Conservation (phyloP, 2,113 vertebrate genomes). For the Sciurus niger region DNA sequence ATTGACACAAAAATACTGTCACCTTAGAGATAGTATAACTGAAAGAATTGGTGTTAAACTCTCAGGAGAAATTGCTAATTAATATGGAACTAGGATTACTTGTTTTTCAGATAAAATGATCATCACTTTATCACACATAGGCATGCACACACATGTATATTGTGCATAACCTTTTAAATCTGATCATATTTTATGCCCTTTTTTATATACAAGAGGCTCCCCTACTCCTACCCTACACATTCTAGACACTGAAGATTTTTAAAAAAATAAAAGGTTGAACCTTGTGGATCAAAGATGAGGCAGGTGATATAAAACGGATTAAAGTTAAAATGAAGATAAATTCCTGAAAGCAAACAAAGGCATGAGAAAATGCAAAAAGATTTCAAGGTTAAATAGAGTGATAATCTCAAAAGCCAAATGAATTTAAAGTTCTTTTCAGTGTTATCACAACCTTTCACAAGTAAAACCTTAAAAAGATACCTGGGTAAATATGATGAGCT, state of each 20-base stretch:
- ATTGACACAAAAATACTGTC: slow-evolving; percentile 67
- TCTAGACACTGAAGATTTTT: slow-evolving; percentile 58
- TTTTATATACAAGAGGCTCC: slow-evolving; percentile 62
- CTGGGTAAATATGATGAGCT: slow-evolving; percentile 26
- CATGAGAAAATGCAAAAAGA: slow-evolving; percentile 80
- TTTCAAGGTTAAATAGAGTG: slow-evolving; percentile 83
- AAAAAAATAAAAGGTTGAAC: slow-evolving; percentile 56
- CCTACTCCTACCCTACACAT: background rate
- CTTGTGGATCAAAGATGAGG: slow-evolving; percentile 81
- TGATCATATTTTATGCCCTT: slow-evolving; percentile 29
- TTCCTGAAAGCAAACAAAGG: slow-evolving; percentile 84
- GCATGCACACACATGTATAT: background rate
- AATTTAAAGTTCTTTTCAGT: slow-evolving; percentile 75
- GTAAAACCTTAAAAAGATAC: slow-evolving; percentile 56
- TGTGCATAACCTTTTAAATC: slow-evolving; percentile 48
- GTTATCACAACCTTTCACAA: slow-evolving; percentile 66
- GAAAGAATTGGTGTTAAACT: slow-evolving; percentile 39
- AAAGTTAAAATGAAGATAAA: slow-evolving; percentile 84
- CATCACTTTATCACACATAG: slow-evolving; percentile 42
- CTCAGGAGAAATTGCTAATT: slow-evolving; percentile 29
- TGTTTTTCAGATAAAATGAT: slow-evolving; percentile 66
- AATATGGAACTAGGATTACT: slow-evolving; percentile 52
- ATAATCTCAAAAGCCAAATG: slow-evolving; percentile 80
- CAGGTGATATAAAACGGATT: slow-evolving; percentile 77
- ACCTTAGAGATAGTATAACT: slow-evolving; percentile 38